Conservation (phyloP, 1,140 invertebrate genomes). For the Aphelenchoides avenae region DNA sequence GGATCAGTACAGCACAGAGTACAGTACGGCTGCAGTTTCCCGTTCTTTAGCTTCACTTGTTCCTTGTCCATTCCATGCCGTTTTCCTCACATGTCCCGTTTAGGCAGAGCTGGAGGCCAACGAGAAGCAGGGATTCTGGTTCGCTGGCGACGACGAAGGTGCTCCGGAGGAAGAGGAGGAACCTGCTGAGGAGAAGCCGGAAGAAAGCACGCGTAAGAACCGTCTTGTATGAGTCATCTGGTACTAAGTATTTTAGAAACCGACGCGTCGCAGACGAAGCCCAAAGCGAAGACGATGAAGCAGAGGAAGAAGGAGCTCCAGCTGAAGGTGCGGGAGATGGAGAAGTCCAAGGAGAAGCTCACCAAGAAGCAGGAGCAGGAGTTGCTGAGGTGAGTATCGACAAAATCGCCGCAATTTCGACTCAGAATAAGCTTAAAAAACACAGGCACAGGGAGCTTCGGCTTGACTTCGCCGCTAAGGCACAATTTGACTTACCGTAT, state of each 20-base stretch:
- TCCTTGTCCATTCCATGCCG: too few relatives aligned
- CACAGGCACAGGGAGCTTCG: too few relatives aligned
- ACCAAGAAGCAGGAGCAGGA: conserved; percentile 19
- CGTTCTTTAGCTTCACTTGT: too few relatives aligned
- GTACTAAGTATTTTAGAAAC: too few relatives aligned
- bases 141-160: conserved; percentile 12
- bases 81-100: too few relatives aligned
- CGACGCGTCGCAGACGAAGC: background rate
- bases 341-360: conserved; percentile 10
- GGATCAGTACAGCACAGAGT: too few relatives aligned
- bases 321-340: conserved; percentile 19
- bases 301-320: conserved; percentile 14
- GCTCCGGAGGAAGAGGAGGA: too few relatives aligned
- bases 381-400: conserved; percentile 9
- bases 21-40: too few relatives aligned
- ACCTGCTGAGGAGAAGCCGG: background rate
- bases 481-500: too few relatives aligned
- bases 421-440: too few relatives aligned
- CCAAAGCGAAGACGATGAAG: conserved; percentile 20
- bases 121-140: conserved; percentile 5
- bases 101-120: conserved; percentile 6
- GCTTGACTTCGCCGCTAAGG: too few relatives aligned
- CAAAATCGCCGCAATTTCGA: background rate
- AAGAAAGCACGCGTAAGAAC: too few relatives aligned
- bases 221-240: background rate